Conservation (phyloP, 1,140 invertebrate species). For the Sinella curviseta region DNA sequence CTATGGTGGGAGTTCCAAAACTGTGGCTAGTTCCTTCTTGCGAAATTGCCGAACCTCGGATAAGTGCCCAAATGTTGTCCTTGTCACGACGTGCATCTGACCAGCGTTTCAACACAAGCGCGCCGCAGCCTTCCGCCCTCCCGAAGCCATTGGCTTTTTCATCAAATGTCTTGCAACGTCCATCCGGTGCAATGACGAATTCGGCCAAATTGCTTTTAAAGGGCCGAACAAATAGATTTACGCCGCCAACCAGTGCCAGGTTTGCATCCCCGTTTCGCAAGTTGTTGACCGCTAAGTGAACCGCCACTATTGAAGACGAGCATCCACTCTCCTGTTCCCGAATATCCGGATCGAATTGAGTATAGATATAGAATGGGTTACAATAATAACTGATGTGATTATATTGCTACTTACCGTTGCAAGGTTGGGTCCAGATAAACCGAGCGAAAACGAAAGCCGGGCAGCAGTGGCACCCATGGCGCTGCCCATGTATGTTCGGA, state of each 20-base stretch:
- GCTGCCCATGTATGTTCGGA: conserved; percentile 15
- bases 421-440: background rate
- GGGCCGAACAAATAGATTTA: background rate
- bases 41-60: background rate
- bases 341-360: too few species aligned
- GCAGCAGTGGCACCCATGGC: background rate
- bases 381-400: too few species aligned
- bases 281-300: background rate
- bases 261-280: background rate
- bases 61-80: background rate
- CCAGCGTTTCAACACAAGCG: background rate
- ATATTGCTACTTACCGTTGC: too few species aligned
- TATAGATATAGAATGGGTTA: too few species aligned
- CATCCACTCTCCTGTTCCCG: conserved; percentile 10
- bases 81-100: background rate
- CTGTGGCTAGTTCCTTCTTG: background rate
- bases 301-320: background rate
- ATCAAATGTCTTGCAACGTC: background rate
- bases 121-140: background rate
- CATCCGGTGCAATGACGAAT: background rate
- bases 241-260: background rate
- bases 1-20: background rate
- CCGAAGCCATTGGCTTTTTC: background rate
- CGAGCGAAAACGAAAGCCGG: background rate
- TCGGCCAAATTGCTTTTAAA: background rate